Evolutionary conservation across 2,113 vertebrate species (phyloP).

Genomic region (Camelus bactrianus): DNA sequence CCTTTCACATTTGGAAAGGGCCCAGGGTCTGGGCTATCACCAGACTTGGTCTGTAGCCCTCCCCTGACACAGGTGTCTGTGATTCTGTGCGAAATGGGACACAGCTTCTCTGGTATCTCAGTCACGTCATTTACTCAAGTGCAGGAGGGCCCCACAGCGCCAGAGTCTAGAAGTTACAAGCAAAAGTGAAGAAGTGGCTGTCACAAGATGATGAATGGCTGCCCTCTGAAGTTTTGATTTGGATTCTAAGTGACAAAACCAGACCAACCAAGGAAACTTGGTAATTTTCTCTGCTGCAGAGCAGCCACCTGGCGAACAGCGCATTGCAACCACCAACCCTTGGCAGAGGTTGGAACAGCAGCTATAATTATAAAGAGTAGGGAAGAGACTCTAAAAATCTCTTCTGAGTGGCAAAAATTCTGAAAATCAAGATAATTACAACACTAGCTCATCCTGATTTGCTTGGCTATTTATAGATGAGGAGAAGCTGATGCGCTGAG

Average conservation of each 20-base stretch:
- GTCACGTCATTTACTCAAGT: not conserved
- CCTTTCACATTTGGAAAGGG: not conserved
- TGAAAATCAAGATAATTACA: conserved; percentile 86
- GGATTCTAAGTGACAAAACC: conserved; percentile 60
- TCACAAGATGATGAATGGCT: conserved; percentile 70
- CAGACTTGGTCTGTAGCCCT: not conserved
- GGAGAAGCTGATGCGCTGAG: conserved; percentile 77
- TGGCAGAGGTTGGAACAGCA: conserved; percentile 64
- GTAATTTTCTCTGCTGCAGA: conserved; percentile 55
- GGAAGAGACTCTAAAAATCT: conserved; percentile 66
- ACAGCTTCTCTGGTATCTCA: not conserved
- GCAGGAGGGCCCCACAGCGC: not conserved
- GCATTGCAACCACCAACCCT: conserved; percentile 46
- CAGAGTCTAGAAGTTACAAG: conserved; percentile 22
- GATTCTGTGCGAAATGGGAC: not conserved
- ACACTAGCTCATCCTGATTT: conserved; percentile 81
- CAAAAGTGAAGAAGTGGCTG: conserved; percentile 53
- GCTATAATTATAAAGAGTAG: conserved; percentile 76
- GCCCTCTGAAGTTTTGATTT: conserved; percentile 61
- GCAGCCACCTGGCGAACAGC: conserved; percentile 59
- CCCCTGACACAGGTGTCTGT: not conserved
- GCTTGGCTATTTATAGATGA: conserved; percentile 86
- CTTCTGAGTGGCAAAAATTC: conserved; percentile 82
- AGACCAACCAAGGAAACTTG: conserved; percentile 37
- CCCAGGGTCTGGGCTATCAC: not conserved